phyloP scores from a whole-genome alignment of 2,888 invertebrate genomes.

The Eudemis profundana region DNA sequence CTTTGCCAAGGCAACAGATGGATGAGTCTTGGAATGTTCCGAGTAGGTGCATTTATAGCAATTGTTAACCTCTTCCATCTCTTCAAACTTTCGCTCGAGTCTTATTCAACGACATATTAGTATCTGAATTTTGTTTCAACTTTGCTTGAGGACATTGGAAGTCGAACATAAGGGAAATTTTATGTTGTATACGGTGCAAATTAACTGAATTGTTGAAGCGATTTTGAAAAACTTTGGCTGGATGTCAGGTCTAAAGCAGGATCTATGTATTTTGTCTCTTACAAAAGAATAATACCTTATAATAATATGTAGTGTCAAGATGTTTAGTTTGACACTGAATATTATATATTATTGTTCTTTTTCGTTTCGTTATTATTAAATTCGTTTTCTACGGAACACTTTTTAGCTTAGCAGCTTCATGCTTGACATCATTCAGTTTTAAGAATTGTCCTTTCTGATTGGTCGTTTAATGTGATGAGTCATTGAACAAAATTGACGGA shows the following conservation, averaged over 20 bases:
- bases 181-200: background rate
- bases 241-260: background rate
- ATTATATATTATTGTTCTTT: too few relatives aligned
- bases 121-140: slow-evolving; percentile 1
- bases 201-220: background rate
- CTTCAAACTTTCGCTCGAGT: background rate
- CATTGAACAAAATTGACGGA: slow-evolving; percentile 40
- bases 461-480: slow-evolving; percentile 49
- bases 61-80: slow-evolving; percentile 17
- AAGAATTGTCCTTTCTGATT: slow-evolving; percentile 60
- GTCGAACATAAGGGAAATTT: background rate
- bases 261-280: background rate
- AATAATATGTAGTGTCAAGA: background rate
- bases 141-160: slow-evolving; percentile 3
- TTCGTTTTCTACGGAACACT: slow-evolving; percentile 17
- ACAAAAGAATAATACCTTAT: background rate
- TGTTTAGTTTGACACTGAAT: too few relatives aligned
- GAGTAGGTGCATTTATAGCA: slow-evolving; percentile 10
- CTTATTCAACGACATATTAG: slow-evolving; percentile 4
- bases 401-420: background rate
- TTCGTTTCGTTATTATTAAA: too few relatives aligned
- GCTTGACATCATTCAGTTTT: slow-evolving; percentile 53
- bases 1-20: slow-evolving; percentile 25
- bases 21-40: slow-evolving; percentile 6
- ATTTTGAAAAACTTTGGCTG: background rate